phyloP scores from a whole-genome alignment of 2,888 invertebrate genomes.

The Pomacea canaliculata region DNA sequence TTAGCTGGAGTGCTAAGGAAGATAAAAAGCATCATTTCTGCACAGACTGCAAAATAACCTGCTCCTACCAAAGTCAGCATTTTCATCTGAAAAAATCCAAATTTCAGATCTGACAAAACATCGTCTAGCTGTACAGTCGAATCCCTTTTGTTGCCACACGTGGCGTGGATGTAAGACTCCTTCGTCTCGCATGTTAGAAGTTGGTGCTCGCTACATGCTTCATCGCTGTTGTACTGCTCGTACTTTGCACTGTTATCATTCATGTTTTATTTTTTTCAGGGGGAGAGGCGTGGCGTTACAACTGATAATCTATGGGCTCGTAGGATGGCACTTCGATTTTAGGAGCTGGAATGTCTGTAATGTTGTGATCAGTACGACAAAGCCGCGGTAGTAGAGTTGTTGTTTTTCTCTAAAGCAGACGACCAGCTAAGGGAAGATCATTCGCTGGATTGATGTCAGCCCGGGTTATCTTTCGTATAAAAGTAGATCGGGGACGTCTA shows the following conservation, averaged over 20 bases:
- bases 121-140: slow-evolving; percentile 44
- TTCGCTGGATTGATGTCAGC: too few relatives aligned
- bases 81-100: slow-evolving; percentile 54
- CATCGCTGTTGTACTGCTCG: background rate
- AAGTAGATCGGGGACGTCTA: too few relatives aligned
- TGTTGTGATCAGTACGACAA: background rate
- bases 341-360: too few relatives aligned
- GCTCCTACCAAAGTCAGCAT: slow-evolving; percentile 53
- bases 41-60: slow-evolving; percentile 58
- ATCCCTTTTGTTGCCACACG: background rate
- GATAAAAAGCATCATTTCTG: slow-evolving; percentile 57
- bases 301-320: too few relatives aligned
- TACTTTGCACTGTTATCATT: too few relatives aligned
- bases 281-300: too few relatives aligned
- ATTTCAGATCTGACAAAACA: slow-evolving; percentile 48
- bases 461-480: too few relatives aligned
- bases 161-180: too few relatives aligned
- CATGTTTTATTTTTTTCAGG: too few relatives aligned
- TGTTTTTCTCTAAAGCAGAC: background rate
- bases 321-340: too few relatives aligned
- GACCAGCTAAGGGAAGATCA: background rate
- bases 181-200: background rate
- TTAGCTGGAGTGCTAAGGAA: slow-evolving; percentile 54
- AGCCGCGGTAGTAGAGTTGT: background rate
- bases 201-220: background rate